These are phyloP conservation scores for Cyclargus thomasi DNA, from an alignment of 1,140 invertebrate genomes.

Conservation along the genomic window DNA sequence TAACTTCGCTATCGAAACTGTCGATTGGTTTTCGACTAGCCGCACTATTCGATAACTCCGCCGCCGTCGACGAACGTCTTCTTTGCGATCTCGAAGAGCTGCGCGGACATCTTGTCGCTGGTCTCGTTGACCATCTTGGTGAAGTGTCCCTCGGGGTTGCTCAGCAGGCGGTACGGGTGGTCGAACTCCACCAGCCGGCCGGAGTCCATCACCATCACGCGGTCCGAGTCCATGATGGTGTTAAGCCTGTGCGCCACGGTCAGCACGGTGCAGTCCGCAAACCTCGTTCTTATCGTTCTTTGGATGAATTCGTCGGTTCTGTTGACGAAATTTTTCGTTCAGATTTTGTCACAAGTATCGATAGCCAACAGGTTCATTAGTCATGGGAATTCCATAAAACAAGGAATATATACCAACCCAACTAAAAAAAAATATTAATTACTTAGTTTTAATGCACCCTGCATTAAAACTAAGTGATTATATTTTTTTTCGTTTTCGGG, in stretches of 20 bases:
- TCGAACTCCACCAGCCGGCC: conserved; percentile 77
- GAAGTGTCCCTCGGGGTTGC: conserved; percentile 78
- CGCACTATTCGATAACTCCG: conserved; percentile 48
- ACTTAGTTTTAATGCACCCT: too few species aligned
- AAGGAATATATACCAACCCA: too few species aligned
- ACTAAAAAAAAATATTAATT: too few species aligned
- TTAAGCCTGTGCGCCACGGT: conserved; percentile 90
- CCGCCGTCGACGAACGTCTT: conserved; percentile 58
- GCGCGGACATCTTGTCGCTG: conserved; percentile 73
- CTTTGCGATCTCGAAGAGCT: conserved; percentile 63
- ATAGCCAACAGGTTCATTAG: too few species aligned
- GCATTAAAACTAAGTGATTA: too few species aligned
- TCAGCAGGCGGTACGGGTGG: conserved; percentile 78
- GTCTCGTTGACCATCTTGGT: conserved; percentile 82
- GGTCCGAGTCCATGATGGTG: conserved; percentile 88
- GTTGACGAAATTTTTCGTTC: conserved; percentile 30
- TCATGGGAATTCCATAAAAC: too few species aligned
- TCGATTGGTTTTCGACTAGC: too few species aligned
- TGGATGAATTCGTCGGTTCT: conserved; percentile 80
- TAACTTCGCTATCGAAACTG: too few species aligned
- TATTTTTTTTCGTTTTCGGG: too few species aligned
- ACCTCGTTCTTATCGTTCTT: conserved; percentile 78
- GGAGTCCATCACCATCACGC: conserved; percentile 84
- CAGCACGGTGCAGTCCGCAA: conserved; percentile 81
- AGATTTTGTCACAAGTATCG: too few species aligned